Base-by-base conservation (phyloP, 2,888 invertebrate species). In the Torymus aiolomorphi region DNA sequence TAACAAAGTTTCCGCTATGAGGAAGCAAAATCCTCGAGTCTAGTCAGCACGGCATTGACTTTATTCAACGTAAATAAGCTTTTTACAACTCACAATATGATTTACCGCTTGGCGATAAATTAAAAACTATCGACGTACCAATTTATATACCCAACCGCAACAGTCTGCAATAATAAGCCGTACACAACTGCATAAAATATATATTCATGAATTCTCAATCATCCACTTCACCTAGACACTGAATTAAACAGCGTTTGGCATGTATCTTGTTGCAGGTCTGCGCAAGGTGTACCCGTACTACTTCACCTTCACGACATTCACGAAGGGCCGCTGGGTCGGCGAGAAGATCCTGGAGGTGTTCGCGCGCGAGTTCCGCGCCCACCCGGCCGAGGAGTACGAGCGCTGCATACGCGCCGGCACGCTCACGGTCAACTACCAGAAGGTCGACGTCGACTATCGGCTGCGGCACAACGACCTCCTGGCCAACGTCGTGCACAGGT, bases 201-300 rank as follows among this genome's bases (percentile, higher is more conserved):
- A 31, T 8, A 2, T 42, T 42, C 42, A 42, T 8, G 42, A 42
- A 5, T 31, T 42, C 0, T 42, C 42, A 42, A 42, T 8, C 5
- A 5, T 31, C 31, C 5, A 5, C 31, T 31, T 31, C 31, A 4
- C n/a, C n/a, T n/a, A n/a, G n/a, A n/a, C n/a, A n/a, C n/a, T n/a
- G n/a, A n/a, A n/a, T n/a, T n/a, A n/a, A n/a, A n/a, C n/a, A 20
- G 2, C 20, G 20, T 20, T 20, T 20, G 20, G 1, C 1, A 52
- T 24, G 24, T 51, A 16, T 18, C 11, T 24, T 13, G 20, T 75
- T 92, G 24, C 93, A 97, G 97, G 97, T 85, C 93, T 98, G 85
- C 93, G 98, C 85, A 98, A 98, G 92, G 98, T 98, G 2, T 97
- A 97, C 90, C 98, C 98, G 0, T 98, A 98, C 92, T 97, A 97